Evolutionary conservation across 2,113 vertebrate genomes (phyloP).

Genomic region (Lota lota): DNA sequence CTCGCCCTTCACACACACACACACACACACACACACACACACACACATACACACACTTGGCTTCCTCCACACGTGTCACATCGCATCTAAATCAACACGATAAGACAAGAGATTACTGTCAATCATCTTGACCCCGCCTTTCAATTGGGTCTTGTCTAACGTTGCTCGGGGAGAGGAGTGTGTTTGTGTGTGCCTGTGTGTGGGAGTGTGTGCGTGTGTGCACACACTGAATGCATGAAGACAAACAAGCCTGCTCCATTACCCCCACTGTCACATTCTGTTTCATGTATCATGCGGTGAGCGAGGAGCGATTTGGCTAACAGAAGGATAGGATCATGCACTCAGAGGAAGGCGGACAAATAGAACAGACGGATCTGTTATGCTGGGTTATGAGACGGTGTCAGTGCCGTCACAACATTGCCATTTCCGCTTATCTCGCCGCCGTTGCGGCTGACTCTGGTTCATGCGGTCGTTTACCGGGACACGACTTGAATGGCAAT

Average conservation of each 20-base stretch:
- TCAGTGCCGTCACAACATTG: slow-evolving; percentile 56
- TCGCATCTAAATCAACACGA: slow-evolving; percentile 48
- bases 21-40: too few relatives aligned
- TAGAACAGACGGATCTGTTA: slow-evolving; percentile 63
- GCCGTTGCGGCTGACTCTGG: too few relatives aligned
- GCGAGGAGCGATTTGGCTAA: slow-evolving; percentile 40
- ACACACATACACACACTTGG: too few relatives aligned
- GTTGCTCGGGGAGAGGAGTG: slow-evolving; percentile 6
- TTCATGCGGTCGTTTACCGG: too few relatives aligned
- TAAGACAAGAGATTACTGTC: slow-evolving; percentile 49
- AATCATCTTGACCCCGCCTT: slow-evolving; percentile 49
- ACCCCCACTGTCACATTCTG: slow-evolving; percentile 56
- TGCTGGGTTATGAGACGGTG: slow-evolving; percentile 56
- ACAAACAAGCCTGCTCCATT: slow-evolving; percentile 51
- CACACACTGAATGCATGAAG: slow-evolving; percentile 48
- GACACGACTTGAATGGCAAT: too few relatives aligned
- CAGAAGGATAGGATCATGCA: slow-evolving; percentile 65
- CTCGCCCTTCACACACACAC: not conserved
- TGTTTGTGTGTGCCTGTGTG: slow-evolving; percentile 8
- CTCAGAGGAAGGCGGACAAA: slow-evolving; percentile 58
- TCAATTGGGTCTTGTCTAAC: slow-evolving; percentile 49
- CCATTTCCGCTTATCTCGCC: slow-evolving; percentile 26
- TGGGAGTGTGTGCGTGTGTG: slow-evolving; percentile 4
- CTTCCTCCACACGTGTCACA: slow-evolving; percentile 30
- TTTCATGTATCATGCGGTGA: slow-evolving; percentile 52